These are phyloP conservation scores for Planococcus citri DNA, from an alignment of 1,140 invertebrate species.

Conservation along the genomic window DNA sequence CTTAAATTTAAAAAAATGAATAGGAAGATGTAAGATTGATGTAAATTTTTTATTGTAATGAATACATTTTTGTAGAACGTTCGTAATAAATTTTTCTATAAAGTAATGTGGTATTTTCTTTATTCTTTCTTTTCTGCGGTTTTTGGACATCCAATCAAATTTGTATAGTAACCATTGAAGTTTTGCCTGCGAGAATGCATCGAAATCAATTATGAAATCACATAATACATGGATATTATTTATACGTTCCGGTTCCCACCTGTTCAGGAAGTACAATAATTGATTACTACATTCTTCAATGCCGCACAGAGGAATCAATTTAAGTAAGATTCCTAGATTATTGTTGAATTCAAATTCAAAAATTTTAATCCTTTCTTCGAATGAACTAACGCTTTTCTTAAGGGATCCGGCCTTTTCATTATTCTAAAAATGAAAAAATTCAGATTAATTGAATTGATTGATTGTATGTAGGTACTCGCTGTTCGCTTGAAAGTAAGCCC, in stretches of 20 bases:
- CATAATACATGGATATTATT: too few species aligned
- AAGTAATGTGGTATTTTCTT: too few species aligned
- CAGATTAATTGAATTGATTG: too few species aligned
- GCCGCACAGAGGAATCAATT: not conserved
- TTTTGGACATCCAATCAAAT: not conserved
- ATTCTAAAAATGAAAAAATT: conserved; percentile 11
- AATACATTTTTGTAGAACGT: too few species aligned
- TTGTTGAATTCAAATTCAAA: conserved; percentile 2
- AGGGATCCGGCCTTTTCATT: not conserved
- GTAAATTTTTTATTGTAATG: too few species aligned
- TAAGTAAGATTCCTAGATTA: not conserved
- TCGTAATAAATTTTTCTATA: too few species aligned
- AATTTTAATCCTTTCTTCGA: conserved; percentile 4
- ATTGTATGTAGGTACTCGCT: too few species aligned
- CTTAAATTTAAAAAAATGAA: too few species aligned
- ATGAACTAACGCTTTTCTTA: not conserved
- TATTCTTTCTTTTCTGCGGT: not conserved
- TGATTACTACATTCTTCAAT: not conserved
- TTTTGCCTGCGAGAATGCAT: not conserved
- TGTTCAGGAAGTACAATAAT: not conserved
- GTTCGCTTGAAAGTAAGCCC: too few species aligned
- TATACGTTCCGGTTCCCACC: conserved; percentile 3
- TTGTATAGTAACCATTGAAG: conserved; percentile 12
- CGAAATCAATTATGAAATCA: too few species aligned
- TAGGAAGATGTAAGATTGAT: too few species aligned